Evolutionary conservation across 2,113 vertebrate species (phyloP).

Genomic region (human): DNA sequence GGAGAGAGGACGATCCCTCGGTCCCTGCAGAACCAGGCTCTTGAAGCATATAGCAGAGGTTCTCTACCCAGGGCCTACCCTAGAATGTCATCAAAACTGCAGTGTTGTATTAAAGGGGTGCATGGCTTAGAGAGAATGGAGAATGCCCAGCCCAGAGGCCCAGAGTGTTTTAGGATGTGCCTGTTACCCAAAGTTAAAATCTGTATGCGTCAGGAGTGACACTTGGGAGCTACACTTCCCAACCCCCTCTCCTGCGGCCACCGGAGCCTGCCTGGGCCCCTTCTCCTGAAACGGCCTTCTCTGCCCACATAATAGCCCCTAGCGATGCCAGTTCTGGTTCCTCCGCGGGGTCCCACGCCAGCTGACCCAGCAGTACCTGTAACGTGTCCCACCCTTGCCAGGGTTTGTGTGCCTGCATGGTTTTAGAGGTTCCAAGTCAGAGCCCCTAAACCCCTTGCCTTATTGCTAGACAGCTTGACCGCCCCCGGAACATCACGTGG

Average conservation of each 20-base stretch:
- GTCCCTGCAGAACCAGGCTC: background rate
- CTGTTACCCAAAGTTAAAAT: background rate
- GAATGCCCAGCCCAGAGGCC: background rate
- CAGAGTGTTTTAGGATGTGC: rapidly evolving
- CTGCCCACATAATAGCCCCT: background rate
- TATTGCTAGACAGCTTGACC: constrained; percentile 43
- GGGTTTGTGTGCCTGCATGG: background rate
- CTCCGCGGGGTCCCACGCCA: rapidly evolving
- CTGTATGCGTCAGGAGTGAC: rapidly evolving
- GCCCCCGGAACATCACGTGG: background rate
- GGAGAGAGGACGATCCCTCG: background rate
- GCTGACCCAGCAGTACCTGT: background rate
- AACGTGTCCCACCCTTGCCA: rapidly evolving
- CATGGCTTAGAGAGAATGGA: background rate
- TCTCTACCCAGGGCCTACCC: background rate
- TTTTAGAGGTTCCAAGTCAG: background rate
- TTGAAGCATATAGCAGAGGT: rapidly evolving
- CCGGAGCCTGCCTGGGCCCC: rapidly evolving
- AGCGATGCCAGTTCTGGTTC: background rate
- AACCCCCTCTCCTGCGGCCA: background rate
- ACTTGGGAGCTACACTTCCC: too few species aligned
- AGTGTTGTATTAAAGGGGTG: too few species aligned
- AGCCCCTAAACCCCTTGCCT: background rate
- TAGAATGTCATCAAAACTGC: background rate
- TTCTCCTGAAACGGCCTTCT: background rate